Evolutionary conservation across 2,888 invertebrate genomes (phyloP).

Genomic region (Philonicus albiceps): DNA sequence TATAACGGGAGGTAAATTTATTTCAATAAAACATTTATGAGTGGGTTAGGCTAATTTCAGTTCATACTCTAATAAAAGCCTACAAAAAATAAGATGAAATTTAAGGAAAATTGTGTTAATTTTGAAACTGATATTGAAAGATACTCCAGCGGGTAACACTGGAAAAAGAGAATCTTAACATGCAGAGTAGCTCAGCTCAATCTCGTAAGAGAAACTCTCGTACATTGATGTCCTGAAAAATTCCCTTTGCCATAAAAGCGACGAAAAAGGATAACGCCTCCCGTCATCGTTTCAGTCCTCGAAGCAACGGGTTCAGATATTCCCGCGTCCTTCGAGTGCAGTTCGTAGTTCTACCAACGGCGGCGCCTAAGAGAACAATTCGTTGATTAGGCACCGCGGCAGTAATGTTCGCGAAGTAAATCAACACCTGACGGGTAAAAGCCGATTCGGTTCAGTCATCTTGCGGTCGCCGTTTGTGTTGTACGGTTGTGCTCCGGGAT

Average conservation of each 20-base stretch:
- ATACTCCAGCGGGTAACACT: not conserved
- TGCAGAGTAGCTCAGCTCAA: not conserved
- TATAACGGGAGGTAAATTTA: no score
- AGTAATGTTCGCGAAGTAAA: not conserved
- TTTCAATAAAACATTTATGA: no score
- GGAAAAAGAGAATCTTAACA: not conserved
- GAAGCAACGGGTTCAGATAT: not conserved
- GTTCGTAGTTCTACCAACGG: not conserved
- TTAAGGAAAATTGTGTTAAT: not conserved
- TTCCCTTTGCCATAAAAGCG: not conserved
- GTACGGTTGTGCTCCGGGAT: not conserved
- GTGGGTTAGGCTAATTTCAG: no score
- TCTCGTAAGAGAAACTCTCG: not conserved
- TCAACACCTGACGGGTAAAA: slow-evolving; percentile 33
- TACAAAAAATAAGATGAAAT: not conserved
- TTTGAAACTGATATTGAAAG: not conserved
- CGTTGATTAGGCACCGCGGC: not conserved
- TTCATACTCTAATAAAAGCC: no score
- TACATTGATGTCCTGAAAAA: not conserved
- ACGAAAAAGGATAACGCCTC: not conserved
- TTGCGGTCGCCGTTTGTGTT: not conserved
- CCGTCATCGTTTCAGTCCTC: not conserved
- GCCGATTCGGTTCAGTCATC: slow-evolving; percentile 2
- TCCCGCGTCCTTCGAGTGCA: not conserved
- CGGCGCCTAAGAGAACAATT: not conserved